These are phyloP conservation scores for Drosophila differens DNA, from an alignment of 2,888 invertebrate species.

Conservation along the genomic window DNA sequence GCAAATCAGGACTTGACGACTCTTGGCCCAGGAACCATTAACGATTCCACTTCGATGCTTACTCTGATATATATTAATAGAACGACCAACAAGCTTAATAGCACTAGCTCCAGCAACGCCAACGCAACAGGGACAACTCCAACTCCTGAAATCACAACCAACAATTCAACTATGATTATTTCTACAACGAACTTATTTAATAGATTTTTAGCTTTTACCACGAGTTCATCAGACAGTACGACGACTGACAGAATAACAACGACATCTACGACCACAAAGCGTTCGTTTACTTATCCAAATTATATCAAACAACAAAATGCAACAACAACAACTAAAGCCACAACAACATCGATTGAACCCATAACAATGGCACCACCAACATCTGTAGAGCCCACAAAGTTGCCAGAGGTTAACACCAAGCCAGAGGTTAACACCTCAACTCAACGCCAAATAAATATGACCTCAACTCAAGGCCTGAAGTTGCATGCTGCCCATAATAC, in stretches of 20 bases:
- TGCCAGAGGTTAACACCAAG: neutral
- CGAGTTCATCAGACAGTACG: neutral
- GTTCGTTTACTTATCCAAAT: neutral
- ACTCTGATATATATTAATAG: neutral
- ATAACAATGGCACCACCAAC: neutral
- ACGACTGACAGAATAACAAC: neutral
- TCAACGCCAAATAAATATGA: neutral
- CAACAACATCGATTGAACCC: neutral
- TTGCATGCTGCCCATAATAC: neutral
- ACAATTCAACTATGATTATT: neutral
- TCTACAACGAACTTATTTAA: constrained; percentile 25
- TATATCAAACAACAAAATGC: neutral
- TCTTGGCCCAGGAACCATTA: neutral
- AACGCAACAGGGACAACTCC: neutral
- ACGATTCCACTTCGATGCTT: neutral
- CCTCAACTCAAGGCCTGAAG: neutral
- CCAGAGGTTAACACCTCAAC: neutral
- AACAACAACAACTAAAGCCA: neutral
- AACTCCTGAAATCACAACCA: neutral
- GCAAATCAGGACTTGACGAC: neutral
- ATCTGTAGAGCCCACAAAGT: neutral
- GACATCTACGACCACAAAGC: neutral
- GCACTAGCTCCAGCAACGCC: neutral
- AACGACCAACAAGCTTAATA: neutral
- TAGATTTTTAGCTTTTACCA: neutral